These are phyloP conservation scores for Caranx ignobilis DNA, from an alignment of 2,113 vertebrate genomes.

Conservation along the genomic window DNA sequence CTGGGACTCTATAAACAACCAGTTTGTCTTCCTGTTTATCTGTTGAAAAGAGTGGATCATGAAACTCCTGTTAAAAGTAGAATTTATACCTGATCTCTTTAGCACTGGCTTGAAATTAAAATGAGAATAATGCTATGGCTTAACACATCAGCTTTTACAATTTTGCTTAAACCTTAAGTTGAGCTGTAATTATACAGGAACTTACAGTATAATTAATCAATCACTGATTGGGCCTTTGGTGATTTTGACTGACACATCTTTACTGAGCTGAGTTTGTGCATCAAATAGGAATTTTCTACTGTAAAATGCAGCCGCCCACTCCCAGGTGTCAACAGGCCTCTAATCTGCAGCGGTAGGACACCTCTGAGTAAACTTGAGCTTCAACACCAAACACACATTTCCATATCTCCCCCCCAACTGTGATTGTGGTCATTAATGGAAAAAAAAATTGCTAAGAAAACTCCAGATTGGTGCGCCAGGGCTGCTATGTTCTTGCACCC, in stretches of 20 bases:
- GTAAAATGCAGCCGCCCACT: slow-evolving; percentile 1
- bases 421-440: slow-evolving; percentile 44
- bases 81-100: not conserved
- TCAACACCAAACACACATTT: slow-evolving; percentile 28
- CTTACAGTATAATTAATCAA: not conserved
- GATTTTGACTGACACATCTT: not conserved
- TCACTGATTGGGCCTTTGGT: not conserved
- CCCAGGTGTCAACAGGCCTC: slow-evolving; percentile 19
- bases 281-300: not conserved
- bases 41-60: not conserved
- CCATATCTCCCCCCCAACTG: slow-evolving; percentile 8
- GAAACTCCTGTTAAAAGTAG: not conserved
- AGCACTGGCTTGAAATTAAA: not conserved
- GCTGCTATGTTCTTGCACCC: slow-evolving; percentile 40
- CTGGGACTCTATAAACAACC: no score
- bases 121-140: no score
- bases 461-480: slow-evolving; percentile 9
- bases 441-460: slow-evolving; percentile 35
- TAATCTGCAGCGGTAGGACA: slow-evolving; percentile 10
- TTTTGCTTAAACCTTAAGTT: not conserved
- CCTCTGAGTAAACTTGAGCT: not conserved
- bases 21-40: no score
- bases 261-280: not conserved
- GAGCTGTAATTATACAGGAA: not conserved
- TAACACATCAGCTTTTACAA: not conserved